A percentile compares a stretch with the other conserved stretches of the same genome.
Evolutionary conservation across 2,113 vertebrate genomes (phyloP).

Genomic region (Empidonax alnorum): DNA sequence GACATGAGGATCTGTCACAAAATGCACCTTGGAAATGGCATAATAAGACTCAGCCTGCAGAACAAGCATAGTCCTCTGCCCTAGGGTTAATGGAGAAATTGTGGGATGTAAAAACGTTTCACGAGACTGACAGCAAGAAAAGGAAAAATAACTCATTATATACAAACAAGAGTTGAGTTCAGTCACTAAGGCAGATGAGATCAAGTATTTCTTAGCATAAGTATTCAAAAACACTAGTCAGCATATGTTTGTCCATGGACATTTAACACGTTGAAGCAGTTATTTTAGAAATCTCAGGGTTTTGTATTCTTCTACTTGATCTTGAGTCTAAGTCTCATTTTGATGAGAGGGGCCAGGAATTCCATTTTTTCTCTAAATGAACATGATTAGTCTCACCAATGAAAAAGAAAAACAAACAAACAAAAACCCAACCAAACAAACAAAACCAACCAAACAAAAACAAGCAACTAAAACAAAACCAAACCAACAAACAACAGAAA

Average conservation of each 20-base stretch:
- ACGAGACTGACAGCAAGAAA: background rate
- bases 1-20: background rate
- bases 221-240: background rate
- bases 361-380: background rate
- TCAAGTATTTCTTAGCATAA: background rate
- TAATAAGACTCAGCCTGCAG: background rate
- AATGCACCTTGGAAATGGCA: background rate
- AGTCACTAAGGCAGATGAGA: background rate
- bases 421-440: background rate
- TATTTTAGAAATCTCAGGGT: background rate
- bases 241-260: background rate
- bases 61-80: background rate
- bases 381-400: background rate
- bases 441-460: background rate
- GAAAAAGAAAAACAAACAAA: background rate
- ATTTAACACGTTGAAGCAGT: background rate
- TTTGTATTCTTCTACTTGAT: background rate
- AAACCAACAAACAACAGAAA: background rate
- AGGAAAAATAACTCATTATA: background rate
- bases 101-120: background rate
- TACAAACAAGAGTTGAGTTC: background rate
- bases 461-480: background rate
- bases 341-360: background rate
- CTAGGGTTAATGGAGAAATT: background rate
- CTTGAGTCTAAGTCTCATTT: background rate